Conservation (phyloP, 2,113 vertebrate genomes). For the Psettodes erumei region DNA sequence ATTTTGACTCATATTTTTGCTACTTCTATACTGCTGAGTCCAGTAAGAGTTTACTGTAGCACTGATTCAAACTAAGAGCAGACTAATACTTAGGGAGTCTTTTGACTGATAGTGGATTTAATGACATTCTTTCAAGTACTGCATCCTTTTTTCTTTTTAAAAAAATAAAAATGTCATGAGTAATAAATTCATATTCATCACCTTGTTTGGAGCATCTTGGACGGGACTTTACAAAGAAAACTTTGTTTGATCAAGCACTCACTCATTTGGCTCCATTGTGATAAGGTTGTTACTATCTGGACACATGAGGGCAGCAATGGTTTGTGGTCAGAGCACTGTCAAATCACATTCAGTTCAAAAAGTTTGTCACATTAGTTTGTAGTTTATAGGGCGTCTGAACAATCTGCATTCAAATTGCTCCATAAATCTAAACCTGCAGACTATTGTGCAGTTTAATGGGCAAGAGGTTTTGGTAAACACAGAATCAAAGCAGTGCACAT, state of each 20-base stretch:
- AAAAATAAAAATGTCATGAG: background rate
- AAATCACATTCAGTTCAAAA: background rate
- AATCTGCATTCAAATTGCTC: background rate
- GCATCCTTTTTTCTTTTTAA: background rate
- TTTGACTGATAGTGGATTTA: too few species aligned
- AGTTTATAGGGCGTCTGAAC: background rate
- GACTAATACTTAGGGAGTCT: too few species aligned
- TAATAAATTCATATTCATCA: background rate
- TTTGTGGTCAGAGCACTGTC: background rate
- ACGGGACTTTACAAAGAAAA: background rate
- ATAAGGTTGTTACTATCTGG: background rate
- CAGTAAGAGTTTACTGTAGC: too few species aligned
- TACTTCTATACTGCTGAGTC: too few species aligned
- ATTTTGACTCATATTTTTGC: too few species aligned
- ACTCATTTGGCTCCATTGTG: background rate
- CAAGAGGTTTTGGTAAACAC: background rate
- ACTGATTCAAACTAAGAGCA: too few species aligned
- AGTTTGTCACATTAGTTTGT: background rate
- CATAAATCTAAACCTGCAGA: background rate
- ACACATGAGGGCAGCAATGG: slow-evolving; percentile 22
- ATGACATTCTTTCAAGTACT: background rate
- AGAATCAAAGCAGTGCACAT: background rate
- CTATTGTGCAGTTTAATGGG: background rate
- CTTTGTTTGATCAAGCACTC: background rate
- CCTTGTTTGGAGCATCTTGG: background rate